A percentile compares a stretch with the other conserved stretches of the same genome.
Evolutionary conservation across 2,888 invertebrate species (phyloP).

Genomic region (Pristionchus japonicus): DNA sequence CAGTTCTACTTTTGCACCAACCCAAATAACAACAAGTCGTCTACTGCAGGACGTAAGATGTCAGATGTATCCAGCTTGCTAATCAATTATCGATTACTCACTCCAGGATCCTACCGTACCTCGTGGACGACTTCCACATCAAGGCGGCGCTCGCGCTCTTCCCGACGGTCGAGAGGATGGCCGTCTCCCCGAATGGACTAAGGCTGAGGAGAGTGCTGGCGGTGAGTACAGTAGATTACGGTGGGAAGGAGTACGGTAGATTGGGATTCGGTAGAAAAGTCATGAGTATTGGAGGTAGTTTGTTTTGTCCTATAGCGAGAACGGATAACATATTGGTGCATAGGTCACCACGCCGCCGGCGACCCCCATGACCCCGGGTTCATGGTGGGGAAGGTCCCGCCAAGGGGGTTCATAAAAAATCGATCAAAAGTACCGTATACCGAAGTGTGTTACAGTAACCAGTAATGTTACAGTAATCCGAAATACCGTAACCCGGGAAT

Average conservation of each 20-base stretch:
- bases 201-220: conserved; percentile 58
- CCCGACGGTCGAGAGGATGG: conserved; percentile 71
- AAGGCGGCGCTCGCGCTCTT: conserved; percentile 64
- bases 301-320: no score
- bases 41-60: no score
- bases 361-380: no score
- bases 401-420: no score
- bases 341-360: no score
- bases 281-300: background rate
- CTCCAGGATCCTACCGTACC: conserved; percentile 58
- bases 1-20: no score
- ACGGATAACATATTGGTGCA: background rate
- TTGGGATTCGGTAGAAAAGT: background rate
- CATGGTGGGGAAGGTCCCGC: no score
- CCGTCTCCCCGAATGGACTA: conserved; percentile 66
- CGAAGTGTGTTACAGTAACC: no score
- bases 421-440: no score
- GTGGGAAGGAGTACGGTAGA: background rate
- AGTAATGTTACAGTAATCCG: no score
- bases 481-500: no score
- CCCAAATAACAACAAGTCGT: no score
- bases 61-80: background rate
- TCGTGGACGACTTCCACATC: conserved; percentile 58
- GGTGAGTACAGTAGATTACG: conserved; percentile 51
- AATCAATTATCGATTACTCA: background rate